Base-by-base conservation (phyloP, 64 coral and sea anemone species). In the Montipora sp. region DNA sequence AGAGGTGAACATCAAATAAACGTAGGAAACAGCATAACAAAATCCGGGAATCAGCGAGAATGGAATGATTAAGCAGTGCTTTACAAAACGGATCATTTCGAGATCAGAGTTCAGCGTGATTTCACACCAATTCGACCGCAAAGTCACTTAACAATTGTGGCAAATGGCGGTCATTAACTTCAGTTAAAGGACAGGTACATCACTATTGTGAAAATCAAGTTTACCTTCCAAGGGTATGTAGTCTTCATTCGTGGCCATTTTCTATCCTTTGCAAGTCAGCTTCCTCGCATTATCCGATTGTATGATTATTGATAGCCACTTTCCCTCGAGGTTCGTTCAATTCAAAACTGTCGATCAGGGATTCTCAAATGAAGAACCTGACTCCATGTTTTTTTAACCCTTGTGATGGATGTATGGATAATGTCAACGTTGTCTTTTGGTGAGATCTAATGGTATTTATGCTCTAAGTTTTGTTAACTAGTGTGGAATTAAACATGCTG, bases 181-280 rank as follows among this genome's bases (percentile, higher is more conserved):
- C 51, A 55, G 51, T 55, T 0, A 55, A 55, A 5, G 10, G 0
- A 55, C 10, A 0, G 51, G 5, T 55, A 63, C 9, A 63, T 63
- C 60, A 63, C 3, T 14, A 3, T 55, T 12, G 15, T 4, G 14
- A 63, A 21, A 14, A 48, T 71, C 19, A 12, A 22, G n/a, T 65
- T 23, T 71, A 85, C 82, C 82, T 85, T 71, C 65, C 65, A 85
- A 50, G 1, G n/a, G 49, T 18, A 85, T 18, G 65, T 85, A 85
- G 20, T 85, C 82, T 67, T 13, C n/a, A 20, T 72, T 85, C 82
- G 51, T 85, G 46, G 4, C 46, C 0, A 19, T 5, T 72, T 7
- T 4, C 63, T 3, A 50, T 49, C 47, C 46, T 49, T 9, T 19
- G 7, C 15, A 15, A 1, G 13, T 5, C 2, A 19, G 65, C 65